A percentile compares a stretch with the other conserved stretches of the same genome.
phyloP scores from a whole-genome alignment of 2,113 vertebrate species.

The Ondatra zibethicus region DNA sequence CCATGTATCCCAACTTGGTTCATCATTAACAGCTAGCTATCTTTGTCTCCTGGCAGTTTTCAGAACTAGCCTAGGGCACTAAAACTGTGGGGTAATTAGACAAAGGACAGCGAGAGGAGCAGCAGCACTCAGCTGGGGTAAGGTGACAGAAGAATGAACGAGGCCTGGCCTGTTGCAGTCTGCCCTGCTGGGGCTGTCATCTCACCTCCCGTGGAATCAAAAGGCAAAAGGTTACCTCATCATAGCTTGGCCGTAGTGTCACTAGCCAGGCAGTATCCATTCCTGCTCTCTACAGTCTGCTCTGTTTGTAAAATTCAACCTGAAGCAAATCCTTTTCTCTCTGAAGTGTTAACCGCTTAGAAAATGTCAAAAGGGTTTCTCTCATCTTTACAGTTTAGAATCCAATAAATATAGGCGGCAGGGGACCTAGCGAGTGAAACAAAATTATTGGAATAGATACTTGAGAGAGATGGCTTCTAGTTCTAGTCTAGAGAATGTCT shows the following conservation, averaged over 20 bases:
- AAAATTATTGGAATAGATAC: background rate
- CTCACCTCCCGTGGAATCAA: background rate
- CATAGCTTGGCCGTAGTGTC: background rate
- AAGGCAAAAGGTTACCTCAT: background rate
- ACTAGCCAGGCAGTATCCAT: background rate
- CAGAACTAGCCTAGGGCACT: background rate
- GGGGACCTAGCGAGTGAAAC: background rate
- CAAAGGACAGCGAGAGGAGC: background rate
- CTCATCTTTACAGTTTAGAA: background rate
- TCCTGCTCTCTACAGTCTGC: background rate
- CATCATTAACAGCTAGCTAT: background rate
- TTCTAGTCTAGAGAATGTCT: background rate
- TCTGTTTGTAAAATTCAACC: background rate
- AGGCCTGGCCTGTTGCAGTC: background rate
- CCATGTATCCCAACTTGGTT: background rate
- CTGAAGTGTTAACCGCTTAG: background rate
- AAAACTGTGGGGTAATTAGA: background rate
- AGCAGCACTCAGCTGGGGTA: background rate
- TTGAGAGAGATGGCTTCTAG: background rate
- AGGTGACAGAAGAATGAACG: background rate
- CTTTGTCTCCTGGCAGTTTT: background rate
- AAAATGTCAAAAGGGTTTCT: constrained; percentile 3
- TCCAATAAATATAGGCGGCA: background rate
- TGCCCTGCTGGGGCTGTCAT: background rate
- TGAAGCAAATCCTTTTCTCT: background rate